Evolutionary conservation across 2,888 invertebrate species (phyloP).

Genomic region (Trissoscelio sp.): DNA sequence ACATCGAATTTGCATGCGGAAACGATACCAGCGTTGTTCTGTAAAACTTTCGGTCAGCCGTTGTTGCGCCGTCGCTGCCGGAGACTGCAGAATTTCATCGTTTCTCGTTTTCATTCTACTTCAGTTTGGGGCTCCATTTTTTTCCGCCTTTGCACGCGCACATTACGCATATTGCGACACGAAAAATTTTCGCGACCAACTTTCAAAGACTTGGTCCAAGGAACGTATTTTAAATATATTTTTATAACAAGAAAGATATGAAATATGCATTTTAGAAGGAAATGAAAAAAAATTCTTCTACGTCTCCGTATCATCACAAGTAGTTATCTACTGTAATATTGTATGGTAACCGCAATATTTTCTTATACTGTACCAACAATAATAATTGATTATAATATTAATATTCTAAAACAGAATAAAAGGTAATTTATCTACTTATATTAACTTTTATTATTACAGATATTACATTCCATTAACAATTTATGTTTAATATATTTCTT

Average conservation of each 20-base stretch:
- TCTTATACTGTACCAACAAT: too few species aligned
- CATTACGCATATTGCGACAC: constrained; percentile 57
- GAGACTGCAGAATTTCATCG: constrained; percentile 51
- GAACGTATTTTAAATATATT: constrained; percentile 36
- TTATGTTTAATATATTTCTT: too few species aligned
- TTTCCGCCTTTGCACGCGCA: constrained; percentile 57
- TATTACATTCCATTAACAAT: too few species aligned
- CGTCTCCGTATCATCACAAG: too few species aligned
- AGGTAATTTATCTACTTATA: too few species aligned
- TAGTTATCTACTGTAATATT: too few species aligned
- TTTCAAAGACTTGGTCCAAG: constrained; percentile 46
- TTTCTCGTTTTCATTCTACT: constrained; percentile 56
- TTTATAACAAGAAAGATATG: constrained; percentile 40
- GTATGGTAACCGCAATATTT: too few species aligned
- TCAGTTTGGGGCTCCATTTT: constrained; percentile 25
- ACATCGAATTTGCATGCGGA: constrained; percentile 81
- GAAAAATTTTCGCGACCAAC: constrained; percentile 31
- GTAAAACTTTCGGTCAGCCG: constrained; percentile 73
- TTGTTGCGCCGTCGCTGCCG: constrained; percentile 39
- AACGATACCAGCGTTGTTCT: constrained; percentile 77
- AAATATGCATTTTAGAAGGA: constrained; percentile 37
- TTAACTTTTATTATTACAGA: too few species aligned
- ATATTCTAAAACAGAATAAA: too few species aligned
- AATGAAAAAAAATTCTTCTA: constrained; percentile 34
- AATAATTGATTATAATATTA: too few species aligned